phyloP scores from a whole-genome alignment of 2,888 invertebrate species.

The Diarsia brunnea region DNA sequence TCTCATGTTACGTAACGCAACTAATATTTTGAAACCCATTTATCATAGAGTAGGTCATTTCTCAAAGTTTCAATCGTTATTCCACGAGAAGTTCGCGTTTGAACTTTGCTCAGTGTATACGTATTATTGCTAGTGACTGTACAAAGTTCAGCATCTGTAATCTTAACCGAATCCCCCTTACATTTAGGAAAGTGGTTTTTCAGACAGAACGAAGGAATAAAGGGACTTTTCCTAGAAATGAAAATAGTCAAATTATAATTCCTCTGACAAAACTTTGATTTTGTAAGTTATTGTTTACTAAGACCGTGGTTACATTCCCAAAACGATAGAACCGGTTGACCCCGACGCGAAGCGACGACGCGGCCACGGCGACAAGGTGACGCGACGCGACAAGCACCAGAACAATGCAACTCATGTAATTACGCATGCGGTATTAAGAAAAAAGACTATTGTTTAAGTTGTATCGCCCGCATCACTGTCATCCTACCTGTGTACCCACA shows the following conservation, averaged over 20 bases:
- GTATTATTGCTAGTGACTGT: too few relatives aligned
- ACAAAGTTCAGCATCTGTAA: background rate
- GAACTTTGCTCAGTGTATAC: too few relatives aligned
- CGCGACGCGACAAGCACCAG: slow-evolving; percentile 29
- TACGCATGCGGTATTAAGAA: slow-evolving; percentile 23
- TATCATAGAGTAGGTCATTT: too few relatives aligned
- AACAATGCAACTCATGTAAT: slow-evolving; percentile 48
- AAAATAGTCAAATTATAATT: background rate
- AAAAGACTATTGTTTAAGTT: slow-evolving; percentile 40
- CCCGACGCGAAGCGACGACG: background rate
- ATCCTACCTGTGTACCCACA: slow-evolving; percentile 2
- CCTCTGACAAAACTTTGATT: background rate
- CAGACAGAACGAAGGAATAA: background rate
- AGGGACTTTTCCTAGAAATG: background rate
- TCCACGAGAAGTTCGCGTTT: too few relatives aligned
- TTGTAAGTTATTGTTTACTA: slow-evolving; percentile 4
- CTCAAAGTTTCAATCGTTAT: too few relatives aligned
- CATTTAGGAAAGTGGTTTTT: background rate
- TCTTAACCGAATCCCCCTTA: background rate
- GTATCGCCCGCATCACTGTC: slow-evolving; percentile 14
- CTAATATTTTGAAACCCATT: too few relatives aligned
- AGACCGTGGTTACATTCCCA: background rate
- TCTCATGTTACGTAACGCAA: too few relatives aligned
- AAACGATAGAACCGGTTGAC: background rate
- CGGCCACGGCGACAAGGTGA: slow-evolving; percentile 29